Evolutionary conservation across 2,797 vertebrate species (phyloP).

Genomic region (Lateolabrax maculatus): DNA sequence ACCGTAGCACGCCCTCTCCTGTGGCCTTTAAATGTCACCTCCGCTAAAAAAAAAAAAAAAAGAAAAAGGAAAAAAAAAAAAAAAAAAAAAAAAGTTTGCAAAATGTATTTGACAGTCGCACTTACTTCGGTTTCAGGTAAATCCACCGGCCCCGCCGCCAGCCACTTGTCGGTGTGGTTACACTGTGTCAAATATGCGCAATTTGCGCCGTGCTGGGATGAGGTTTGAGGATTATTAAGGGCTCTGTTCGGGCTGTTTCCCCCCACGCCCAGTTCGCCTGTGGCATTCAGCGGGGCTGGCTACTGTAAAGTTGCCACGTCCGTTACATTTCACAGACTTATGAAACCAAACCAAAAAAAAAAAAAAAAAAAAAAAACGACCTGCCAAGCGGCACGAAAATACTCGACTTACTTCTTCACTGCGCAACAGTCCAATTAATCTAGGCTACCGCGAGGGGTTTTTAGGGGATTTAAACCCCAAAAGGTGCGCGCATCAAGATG

Average conservation of each 20-base stretch:
- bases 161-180: constrained; percentile 15
- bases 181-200: constrained; percentile 52
- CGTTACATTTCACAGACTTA: constrained; percentile 62
- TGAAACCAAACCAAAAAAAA: no score
- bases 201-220: constrained; percentile 33
- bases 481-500: constrained; percentile 67
- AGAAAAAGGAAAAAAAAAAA: no score
- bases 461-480: no score
- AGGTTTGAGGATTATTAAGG: constrained; percentile 49
- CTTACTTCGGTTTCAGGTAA: constrained; percentile 69
- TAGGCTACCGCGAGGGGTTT: constrained; percentile 14
- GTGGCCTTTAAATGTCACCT: constrained; percentile 54
- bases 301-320: constrained; percentile 84
- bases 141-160: constrained; percentile 52
- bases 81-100: no score
- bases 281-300: constrained; percentile 65
- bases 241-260: constrained; percentile 52
- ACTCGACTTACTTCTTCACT: constrained; percentile 40
- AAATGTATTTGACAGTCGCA: constrained; percentile 61
- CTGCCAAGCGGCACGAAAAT: neutral
- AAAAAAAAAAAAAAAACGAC: no score
- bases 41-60: constrained; percentile 50
- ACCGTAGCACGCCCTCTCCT: constrained; percentile 27
- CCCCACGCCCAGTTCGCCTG: constrained; percentile 81
- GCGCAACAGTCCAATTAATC: constrained; percentile 51